Conservation (phyloP, 2,113 vertebrate genomes). For the Axis porcinus region DNA sequence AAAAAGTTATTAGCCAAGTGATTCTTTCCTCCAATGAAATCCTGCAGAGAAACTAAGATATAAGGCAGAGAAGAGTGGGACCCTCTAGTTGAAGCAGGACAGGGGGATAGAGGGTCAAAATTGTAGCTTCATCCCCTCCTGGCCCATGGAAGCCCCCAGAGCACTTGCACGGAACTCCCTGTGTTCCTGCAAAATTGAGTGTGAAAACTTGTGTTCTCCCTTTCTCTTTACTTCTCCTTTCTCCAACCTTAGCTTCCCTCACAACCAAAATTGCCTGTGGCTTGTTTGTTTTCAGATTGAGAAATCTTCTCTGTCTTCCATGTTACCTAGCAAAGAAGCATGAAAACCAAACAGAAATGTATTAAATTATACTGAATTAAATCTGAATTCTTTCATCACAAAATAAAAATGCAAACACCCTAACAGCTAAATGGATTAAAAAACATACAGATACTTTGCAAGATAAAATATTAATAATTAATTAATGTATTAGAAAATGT, state of each 20-base stretch:
- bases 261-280: background rate
- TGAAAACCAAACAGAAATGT: background rate
- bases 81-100: background rate
- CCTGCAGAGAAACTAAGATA: background rate
- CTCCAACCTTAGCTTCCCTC: background rate
- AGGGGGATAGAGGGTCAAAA: too few species aligned
- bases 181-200: background rate
- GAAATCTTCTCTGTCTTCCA: background rate
- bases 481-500: background rate
- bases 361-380: background rate
- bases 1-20: background rate
- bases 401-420: background rate
- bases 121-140: background rate
- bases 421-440: background rate
- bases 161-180: background rate
- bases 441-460: background rate
- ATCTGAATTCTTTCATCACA: background rate
- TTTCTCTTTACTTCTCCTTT: background rate
- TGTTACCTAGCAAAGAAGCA: background rate
- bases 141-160: background rate
- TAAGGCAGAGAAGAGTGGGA: background rate
- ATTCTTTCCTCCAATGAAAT: background rate
- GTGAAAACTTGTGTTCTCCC: background rate
- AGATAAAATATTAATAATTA: background rate
- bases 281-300: background rate